A percentile compares a stretch with the other conserved stretches of the same genome.
Evolutionary conservation across 2,797 vertebrate genomes (phyloP).

Genomic region (Emys orbicularis): DNA sequence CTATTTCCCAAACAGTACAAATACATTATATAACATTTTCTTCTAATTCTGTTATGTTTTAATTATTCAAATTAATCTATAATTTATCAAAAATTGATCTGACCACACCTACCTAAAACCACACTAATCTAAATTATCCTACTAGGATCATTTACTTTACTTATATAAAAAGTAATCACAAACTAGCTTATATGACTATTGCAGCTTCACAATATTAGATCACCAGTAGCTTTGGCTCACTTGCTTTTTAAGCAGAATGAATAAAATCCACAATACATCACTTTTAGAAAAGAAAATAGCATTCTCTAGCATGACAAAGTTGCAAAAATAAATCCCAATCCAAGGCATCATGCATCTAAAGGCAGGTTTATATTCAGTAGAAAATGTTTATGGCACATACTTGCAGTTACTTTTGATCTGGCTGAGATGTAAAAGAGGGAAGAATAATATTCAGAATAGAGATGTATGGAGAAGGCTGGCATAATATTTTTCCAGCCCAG

Average conservation of each 20-base stretch:
- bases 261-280: background rate
- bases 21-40: background rate
- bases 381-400: slow-evolving; percentile 55
- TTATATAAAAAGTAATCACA: background rate
- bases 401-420: slow-evolving; percentile 68
- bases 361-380: background rate
- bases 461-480: background rate
- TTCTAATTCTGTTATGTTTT: background rate
- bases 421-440: slow-evolving; percentile 48
- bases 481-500: background rate
- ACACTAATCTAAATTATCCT: background rate
- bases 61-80: background rate
- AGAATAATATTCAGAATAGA: slow-evolving; percentile 6
- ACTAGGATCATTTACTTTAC: background rate
- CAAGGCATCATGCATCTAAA: slow-evolving; percentile 19
- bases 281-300: background rate
- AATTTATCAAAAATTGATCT: background rate
- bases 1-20: background rate
- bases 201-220: background rate
- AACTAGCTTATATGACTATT: background rate
- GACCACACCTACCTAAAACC: background rate
- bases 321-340: background rate
- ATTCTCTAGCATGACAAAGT: background rate
- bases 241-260: background rate
- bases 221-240: background rate